These are phyloP conservation scores for Cichladusa arquata DNA, from an alignment of 2,113 vertebrate genomes.

Conservation along the genomic window DNA sequence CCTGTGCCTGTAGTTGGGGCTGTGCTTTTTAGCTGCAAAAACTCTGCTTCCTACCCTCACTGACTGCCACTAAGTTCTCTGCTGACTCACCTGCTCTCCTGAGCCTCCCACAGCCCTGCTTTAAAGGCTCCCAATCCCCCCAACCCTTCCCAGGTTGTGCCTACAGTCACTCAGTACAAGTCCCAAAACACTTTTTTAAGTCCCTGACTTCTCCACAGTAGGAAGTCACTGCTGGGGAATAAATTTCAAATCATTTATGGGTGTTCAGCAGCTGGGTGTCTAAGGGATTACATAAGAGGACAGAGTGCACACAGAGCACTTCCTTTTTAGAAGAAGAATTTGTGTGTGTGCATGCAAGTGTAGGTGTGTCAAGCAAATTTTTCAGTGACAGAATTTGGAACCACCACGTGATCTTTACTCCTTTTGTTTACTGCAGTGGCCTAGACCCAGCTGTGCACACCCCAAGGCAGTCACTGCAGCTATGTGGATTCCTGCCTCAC, in stretches of 20 bases:
- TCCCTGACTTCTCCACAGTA: background rate
- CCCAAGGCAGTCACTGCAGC: background rate
- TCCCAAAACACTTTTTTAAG: background rate
- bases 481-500: background rate
- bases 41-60: background rate
- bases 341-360: rapidly evolving
- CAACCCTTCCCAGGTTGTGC: background rate
- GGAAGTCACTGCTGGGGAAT: background rate
- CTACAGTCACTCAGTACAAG: background rate
- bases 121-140: too few species aligned
- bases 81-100: background rate
- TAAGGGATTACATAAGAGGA: background rate
- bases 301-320: background rate
- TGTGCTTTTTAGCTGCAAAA: background rate
- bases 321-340: background rate
- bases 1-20: background rate
- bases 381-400: background rate
- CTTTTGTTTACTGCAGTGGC: background rate
- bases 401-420: background rate
- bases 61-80: background rate
- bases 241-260: background rate
- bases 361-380: background rate
- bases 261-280: background rate
- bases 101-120: background rate
- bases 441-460: background rate